Evolutionary conservation across 1,140 invertebrate genomes (phyloP), one percentile per base, ranked within the genome.

Genomic region (Drosophila yakuba): DNA sequence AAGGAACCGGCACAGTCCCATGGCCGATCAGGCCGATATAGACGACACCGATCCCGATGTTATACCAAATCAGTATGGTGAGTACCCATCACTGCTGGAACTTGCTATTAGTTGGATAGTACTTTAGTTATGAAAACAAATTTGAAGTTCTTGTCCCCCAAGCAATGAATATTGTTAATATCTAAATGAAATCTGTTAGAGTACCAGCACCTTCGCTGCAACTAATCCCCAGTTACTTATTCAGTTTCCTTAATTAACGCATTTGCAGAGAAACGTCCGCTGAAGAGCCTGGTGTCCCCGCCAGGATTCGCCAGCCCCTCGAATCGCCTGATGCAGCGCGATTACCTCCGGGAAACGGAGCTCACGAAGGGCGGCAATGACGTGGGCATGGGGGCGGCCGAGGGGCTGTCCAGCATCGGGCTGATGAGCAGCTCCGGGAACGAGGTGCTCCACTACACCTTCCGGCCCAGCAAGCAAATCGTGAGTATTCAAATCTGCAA

Each of bases 51-150:
- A 97, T 93, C 96, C 96, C 15, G 96, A 97, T 92, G 96, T 97
- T 78, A 96, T 97, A 93, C 95, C 96, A 72, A 96, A 96, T 94
- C 95, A 97, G 93, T 96, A 96, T 93, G 96, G 96, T 97, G 92
- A 95, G 94, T 69, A 17, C 11, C 23, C 4, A 3, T 41, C 0
- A 12, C 8, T 20, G 8, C 4, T 20, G 43, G 10, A 12, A 20
- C 43, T 20, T 4, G 0, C 36, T 38, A 1, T 8, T 32, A 32
- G 5, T 2, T 25, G 4, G 4, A 25, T 25, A 25, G 23, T 25
- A 25, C 4, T 25, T 25, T 25, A 25, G 25, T 25, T 25, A 25
- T 20, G 20, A 20, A 20, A 20, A 20, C 20, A 1, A 20, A 20
- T 2, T 20, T 2, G 20, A 2, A 20, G 20, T 20, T 28, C 28